phyloP scores from a whole-genome alignment of 2,113 vertebrate species.

The Oxyruncus cristatus region DNA sequence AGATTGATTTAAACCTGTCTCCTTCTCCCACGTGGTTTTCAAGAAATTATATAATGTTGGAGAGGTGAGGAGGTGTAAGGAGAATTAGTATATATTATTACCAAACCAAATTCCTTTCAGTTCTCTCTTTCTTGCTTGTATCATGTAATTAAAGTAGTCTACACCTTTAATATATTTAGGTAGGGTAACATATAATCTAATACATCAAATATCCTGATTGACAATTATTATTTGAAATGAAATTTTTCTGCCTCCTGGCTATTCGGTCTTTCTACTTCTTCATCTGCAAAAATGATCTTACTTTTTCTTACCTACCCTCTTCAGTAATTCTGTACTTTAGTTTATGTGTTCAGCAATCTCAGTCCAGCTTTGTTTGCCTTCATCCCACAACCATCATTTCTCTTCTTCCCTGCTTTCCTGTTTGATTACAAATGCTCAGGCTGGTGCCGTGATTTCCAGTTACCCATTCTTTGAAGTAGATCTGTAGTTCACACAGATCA shows the following conservation, averaged over 20 bases:
- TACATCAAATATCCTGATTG: background rate
- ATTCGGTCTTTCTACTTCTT: background rate
- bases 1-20: background rate
- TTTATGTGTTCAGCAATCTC: background rate
- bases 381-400: background rate
- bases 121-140: background rate
- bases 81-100: background rate
- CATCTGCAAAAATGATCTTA: background rate
- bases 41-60: background rate
- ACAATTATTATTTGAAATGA: background rate
- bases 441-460: background rate
- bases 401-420: background rate
- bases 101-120: background rate
- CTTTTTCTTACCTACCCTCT: background rate
- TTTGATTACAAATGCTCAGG: background rate
- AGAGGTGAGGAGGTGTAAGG: background rate
- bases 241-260: background rate
- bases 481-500: background rate
- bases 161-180: background rate
- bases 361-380: background rate
- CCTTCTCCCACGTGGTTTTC: background rate
- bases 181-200: background rate
- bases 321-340: background rate
- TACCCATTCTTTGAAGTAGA: background rate
- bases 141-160: background rate